Conservation (phyloP, 2,888 invertebrate species). For the Trichogramma dendrolimi region DNA sequence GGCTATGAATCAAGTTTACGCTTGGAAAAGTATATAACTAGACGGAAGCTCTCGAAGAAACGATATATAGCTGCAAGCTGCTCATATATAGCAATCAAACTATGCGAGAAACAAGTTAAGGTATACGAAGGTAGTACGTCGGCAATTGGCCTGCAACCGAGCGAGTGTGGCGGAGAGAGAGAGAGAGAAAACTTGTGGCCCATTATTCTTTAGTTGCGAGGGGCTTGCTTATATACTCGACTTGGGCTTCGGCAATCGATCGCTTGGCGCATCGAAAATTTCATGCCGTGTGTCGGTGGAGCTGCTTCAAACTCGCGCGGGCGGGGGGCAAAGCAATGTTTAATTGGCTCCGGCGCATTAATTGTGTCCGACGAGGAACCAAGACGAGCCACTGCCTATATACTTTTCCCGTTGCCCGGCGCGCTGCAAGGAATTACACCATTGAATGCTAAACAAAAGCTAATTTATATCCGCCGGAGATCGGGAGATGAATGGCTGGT, state of each 20-base stretch:
- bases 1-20: too few relatives aligned
- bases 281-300: not conserved
- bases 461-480: conserved; percentile 52
- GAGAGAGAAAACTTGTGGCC: conserved; percentile 9
- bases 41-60: too few relatives aligned
- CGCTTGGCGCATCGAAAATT: conserved; percentile 7
- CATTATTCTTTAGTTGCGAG: conserved; percentile 3
- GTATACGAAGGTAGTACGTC: too few relatives aligned
- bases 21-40: too few relatives aligned
- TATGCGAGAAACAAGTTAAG: too few relatives aligned
- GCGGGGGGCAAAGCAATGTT: conserved; percentile 30
- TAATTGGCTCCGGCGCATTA: conserved; percentile 45
- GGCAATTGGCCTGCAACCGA: too few relatives aligned
- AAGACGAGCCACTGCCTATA: too few relatives aligned
- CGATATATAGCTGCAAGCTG: too few relatives aligned
- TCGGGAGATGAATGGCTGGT: conserved; percentile 51
- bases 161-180: not conserved
- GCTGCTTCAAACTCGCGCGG: not conserved
- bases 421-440: conserved; percentile 31
- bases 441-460: conserved; percentile 54
- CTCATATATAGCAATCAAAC: too few relatives aligned
- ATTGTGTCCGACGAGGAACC: conserved; percentile 38
- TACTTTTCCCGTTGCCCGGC: not conserved
- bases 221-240: too few relatives aligned
- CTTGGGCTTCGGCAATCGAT: too few relatives aligned